Evolutionary conservation across 2,797 vertebrate genomes (phyloP), one percentile per base, ranked within the genome.

Genomic region (Borostomias antarcticus): DNA sequence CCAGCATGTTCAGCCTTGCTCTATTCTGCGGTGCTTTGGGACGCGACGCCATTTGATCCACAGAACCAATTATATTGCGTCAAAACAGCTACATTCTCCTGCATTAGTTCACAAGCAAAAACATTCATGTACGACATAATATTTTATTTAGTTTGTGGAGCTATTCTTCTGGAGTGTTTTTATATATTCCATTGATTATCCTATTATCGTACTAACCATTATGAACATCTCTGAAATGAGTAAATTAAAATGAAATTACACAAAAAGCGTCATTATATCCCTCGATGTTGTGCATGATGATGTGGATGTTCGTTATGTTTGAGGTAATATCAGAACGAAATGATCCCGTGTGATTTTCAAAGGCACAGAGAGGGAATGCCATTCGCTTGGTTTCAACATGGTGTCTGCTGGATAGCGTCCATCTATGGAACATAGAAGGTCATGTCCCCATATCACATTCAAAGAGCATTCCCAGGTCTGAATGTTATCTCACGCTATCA

Each of bases 11-110:
- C 59, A 62, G 15, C 50, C 66, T 62, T 4, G 28, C 30, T n/a
- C n/a, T 15, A 6, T 68, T 60, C 64, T 57, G 30, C 30, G 17
- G 68, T 58, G 66, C 60, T 58, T 45, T 58, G 50, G 56, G 40
- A n/a, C n/a, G n/a, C n/a, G 72, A 62, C 81, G 73, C 75, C 75
- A 73, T 82, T 75, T 69, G 66, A 79, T 75, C 69, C 47, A 54
- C 2, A 30, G 73, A 75, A 58, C 8, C 26, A 2, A 75, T 78
- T 72, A 45, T 10, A 66, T 33, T 33, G 21, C 35, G 19, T 10
- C 19, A 69, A 56, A 50, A 63, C n/a, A 35, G 5, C 3, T 45
- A 33, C 28, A 11, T 33, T 53, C 26, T 25, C 15, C 45, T 19
- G 60, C 52, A 25, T 32, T 0, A 23, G 48, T 25, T 58, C 57